Evolutionary conservation across 2,797 vertebrate genomes (phyloP), one percentile per base, ranked within the genome.

Genomic region (Sebastes steindachneri): DNA sequence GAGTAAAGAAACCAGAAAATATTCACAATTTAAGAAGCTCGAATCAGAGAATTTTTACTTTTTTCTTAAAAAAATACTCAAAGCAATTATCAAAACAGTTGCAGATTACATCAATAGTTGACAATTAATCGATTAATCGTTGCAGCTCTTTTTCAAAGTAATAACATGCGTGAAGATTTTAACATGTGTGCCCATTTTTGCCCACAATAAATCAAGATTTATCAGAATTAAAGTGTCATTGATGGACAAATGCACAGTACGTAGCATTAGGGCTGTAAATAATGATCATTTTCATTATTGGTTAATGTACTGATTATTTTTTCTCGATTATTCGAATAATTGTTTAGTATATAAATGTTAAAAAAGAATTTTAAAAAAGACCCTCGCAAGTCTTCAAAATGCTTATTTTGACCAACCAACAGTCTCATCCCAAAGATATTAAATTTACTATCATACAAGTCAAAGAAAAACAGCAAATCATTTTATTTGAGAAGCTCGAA

Each of bases 361-460:
- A 26, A 26, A 35, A 35, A 35, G 0, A 35, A 35, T 35, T 0
- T 0, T 0, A 29, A n/a, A 10, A 51, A 51, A 51, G 14, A 45
- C 15, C 15, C 41, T 45, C 41, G 0, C 41, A 51, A 51, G 33
- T 37, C n/a, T 64, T 66, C 15, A 48, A 48, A 41, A 58, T 37
- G 5, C 2, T 33, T 59, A 5, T 72, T 72, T 72, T 33, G 5
- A 73, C 28, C 2, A 63, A 25, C 15, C 41, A 63, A 53, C 41
- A 53, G 45, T 9, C 2, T 31, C 29, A 31, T 9, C 3, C 21
- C 7, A 33, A 19, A 25, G 4, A 72, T 17, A 17, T 21, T 58
- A 7, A 67, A 23, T 37, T 26, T 14, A 57, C 1, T 57, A 12
- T 54, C 28, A 0, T 14, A 63, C 4, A 35, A 35, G n/a, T 14